A percentile compares a stretch with the other conserved stretches of the same genome.
Conservation (phyloP, 2,113 vertebrate species). For the Climacteris rufus region DNA sequence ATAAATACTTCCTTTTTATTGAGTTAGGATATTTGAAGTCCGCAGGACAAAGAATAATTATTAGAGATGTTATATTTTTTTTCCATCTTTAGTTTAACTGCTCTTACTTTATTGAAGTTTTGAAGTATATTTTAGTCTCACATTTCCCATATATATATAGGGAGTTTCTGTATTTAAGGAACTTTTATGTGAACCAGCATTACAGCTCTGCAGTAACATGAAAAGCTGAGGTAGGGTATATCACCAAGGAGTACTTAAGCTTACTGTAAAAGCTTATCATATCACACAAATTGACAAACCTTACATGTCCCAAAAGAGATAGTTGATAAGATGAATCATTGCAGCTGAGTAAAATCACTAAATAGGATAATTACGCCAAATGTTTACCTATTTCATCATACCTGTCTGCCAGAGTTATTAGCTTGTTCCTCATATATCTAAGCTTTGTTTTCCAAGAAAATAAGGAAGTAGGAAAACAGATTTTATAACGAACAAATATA, state of each 20-base stretch:
- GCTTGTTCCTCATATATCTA: neutral
- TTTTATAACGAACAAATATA: neutral
- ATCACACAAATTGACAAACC: neutral
- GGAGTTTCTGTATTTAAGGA: neutral
- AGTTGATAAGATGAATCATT: neutral
- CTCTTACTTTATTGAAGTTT: neutral
- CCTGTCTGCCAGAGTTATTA: neutral
- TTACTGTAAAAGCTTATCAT: neutral
- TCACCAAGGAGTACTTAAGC: neutral
- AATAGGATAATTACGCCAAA: neutral
- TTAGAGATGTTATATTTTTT: neutral
- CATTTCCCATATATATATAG: neutral
- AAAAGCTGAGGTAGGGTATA: neutral
- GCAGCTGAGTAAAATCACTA: neutral
- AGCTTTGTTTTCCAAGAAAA: neutral
- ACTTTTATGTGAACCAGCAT: neutral
- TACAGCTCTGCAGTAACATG: neutral
- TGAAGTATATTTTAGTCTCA: neutral
- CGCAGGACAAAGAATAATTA: neutral
- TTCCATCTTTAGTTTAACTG: neutral
- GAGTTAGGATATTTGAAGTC: neutral
- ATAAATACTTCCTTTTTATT: neutral
- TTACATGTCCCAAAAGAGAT: neutral
- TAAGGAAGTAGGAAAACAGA: neutral
- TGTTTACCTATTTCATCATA: neutral